These are phyloP conservation scores for Apostichopus californicus DNA, from an alignment of 35 echinoderm and acorn worm genomes.

Conservation along the genomic window DNA sequence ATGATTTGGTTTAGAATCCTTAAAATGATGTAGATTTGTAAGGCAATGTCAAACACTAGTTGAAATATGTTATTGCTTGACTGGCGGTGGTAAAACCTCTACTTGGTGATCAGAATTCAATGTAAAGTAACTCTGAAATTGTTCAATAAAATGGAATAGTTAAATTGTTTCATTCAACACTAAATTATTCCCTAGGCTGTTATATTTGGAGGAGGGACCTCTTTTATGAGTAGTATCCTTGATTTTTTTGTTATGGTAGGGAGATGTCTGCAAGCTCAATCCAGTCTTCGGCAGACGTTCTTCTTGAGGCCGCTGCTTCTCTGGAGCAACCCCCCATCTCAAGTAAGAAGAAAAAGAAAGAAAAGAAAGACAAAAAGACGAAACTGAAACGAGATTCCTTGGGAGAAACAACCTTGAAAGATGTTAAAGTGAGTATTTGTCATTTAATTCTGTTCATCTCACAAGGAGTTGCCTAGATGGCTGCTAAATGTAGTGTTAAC, in stretches of 20 bases:
- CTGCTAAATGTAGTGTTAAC: too few species aligned
- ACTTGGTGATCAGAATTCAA: too few species aligned
- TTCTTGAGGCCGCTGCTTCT: constrained; percentile 84
- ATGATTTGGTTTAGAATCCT: neutral
- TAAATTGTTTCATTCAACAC: too few species aligned
- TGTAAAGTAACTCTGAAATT: too few species aligned
- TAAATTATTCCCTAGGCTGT: neutral
- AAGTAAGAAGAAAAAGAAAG: constrained; percentile 90
- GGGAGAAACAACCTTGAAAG: constrained; percentile 19
- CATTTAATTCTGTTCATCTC: too few species aligned
- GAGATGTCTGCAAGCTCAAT: constrained; percentile 53
- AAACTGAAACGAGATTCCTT: constrained; percentile 51
- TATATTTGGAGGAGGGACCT: neutral
- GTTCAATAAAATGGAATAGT: too few species aligned
- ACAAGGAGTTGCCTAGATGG: too few species aligned
- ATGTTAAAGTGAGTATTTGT: constrained; percentile 41
- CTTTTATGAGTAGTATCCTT: neutral
- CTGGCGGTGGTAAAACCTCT: too few species aligned
- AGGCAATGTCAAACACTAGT: too few species aligned
- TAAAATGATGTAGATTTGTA: too few species aligned
- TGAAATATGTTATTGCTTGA: too few species aligned
- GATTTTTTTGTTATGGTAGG: neutral
- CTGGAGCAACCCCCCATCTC: constrained; percentile 63
- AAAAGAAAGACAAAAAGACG: constrained; percentile 58
- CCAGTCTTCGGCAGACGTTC: constrained; percentile 76